A percentile compares a stretch with the other conserved stretches of the same genome.
phyloP scores from a whole-genome alignment of 1,140 invertebrate species.

The Microvelia longipes region DNA sequence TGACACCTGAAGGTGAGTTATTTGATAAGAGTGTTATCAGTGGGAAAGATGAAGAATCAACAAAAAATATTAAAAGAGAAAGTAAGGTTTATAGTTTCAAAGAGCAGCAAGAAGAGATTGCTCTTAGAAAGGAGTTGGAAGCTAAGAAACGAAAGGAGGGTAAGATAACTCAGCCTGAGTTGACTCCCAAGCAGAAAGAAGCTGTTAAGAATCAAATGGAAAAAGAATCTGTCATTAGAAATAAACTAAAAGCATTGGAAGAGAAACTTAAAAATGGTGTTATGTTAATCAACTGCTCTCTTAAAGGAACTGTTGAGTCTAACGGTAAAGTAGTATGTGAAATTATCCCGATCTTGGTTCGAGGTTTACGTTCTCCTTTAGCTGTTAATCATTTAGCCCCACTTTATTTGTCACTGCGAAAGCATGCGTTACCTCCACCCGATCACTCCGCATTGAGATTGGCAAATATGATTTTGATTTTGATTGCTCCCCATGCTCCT shows the following conservation, averaged over 20 bases:
- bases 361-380: constrained; percentile 47
- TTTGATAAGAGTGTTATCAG: constrained; percentile 83
- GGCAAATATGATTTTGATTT: constrained; percentile 48
- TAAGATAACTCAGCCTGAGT: constrained; percentile 42
- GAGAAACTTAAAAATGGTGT: background rate
- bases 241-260: constrained; percentile 41
- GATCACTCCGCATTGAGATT: constrained; percentile 26
- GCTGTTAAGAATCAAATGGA: constrained; percentile 68
- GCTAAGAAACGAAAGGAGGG: constrained; percentile 74
- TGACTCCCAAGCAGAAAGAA: constrained; percentile 87
- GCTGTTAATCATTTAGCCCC: constrained; percentile 45
- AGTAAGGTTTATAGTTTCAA: constrained; percentile 95
- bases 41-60: constrained; percentile 43
- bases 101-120: constrained; percentile 88
- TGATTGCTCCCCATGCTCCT: constrained; percentile 61
- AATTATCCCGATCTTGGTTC: constrained; percentile 43
- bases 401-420: constrained; percentile 41
- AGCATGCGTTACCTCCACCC: constrained; percentile 15
- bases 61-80: constrained; percentile 84
- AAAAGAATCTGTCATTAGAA: constrained; percentile 65
- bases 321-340: constrained; percentile 19
- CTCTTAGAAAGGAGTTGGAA: constrained; percentile 79
- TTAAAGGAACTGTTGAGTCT: background rate
- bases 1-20: constrained; percentile 74
- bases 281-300: background rate